Evolutionary conservation across 2,888 invertebrate species (phyloP).

Genomic region (Macrophya alboannulata): DNA sequence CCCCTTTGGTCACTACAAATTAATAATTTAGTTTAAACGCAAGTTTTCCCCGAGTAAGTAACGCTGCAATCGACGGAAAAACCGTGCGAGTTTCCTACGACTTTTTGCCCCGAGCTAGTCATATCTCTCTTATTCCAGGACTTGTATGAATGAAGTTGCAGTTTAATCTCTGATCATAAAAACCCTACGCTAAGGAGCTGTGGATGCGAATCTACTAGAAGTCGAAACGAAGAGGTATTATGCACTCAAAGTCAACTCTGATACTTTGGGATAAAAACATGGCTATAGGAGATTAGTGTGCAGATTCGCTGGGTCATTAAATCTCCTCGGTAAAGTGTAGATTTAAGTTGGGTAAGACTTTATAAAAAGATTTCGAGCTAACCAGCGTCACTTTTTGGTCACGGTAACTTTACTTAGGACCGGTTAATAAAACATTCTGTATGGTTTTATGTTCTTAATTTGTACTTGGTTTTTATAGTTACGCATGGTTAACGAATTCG

Average conservation of each 20-base stretch:
- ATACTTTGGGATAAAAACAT: neutral
- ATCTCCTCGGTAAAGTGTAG: neutral
- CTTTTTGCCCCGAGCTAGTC: neutral
- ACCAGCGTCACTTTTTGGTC: conserved; percentile 7
- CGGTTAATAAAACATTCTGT: neutral
- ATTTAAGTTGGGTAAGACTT: neutral
- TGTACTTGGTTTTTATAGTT: conserved; percentile 8
- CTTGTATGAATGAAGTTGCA: neutral
- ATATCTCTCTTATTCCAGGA: neutral
- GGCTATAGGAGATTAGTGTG: neutral
- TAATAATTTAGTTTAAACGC: conserved; percentile 27
- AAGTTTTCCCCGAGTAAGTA: neutral
- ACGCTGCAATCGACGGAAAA: neutral
- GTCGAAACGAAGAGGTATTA: neutral
- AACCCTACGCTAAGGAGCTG: neutral
- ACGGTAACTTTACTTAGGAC: conserved; percentile 37
- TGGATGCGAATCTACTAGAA: conserved; percentile 8
- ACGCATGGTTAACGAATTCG: conserved; percentile 33
- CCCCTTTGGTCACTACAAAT: conserved; percentile 32
- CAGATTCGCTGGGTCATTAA: neutral
- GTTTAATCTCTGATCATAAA: neutral
- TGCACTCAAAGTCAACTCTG: neutral
- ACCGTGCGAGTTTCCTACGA: neutral
- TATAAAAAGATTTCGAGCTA: conserved; percentile 24
- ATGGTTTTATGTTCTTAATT: conserved; percentile 1